Conservation (phyloP, 1,140 invertebrate genomes). For the fruit fly (Drosophila melanogaster) region DNA sequence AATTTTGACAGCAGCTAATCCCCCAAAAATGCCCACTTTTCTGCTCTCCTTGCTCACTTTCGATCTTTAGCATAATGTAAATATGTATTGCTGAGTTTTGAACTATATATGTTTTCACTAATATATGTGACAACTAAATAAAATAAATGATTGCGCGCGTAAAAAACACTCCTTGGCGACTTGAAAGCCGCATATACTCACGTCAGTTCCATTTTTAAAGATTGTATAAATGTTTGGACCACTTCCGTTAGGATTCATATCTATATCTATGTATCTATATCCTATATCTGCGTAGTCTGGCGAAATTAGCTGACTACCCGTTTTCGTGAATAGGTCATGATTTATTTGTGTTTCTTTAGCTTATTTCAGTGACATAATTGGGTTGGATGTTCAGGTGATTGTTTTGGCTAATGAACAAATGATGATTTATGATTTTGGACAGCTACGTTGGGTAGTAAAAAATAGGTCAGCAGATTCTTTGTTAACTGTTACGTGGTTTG, state of each 20-base stretch:
- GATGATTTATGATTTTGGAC: constrained; percentile 38
- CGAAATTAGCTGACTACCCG: constrained; percentile 37
- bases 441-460: constrained; percentile 4
- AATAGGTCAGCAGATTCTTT: not conserved
- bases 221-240: constrained; percentile 63
- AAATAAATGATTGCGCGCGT: constrained; percentile 36
- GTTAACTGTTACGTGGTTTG: not conserved
- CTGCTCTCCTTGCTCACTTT: not conserved
- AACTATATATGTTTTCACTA: constrained; percentile 60
- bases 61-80: constrained; percentile 48
- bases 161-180: constrained; percentile 44
- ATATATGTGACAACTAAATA: constrained; percentile 65
- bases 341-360: constrained; percentile 59
- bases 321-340: constrained; percentile 73
- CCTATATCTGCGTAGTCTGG: constrained; percentile 27
- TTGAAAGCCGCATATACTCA: constrained; percentile 34
- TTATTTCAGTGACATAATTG: constrained; percentile 66
- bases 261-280: not conserved
- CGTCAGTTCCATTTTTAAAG: constrained; percentile 82
- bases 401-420: constrained; percentile 50
- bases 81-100: constrained; percentile 46
- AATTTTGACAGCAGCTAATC: constrained; percentile 68
- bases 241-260: constrained; percentile 71
- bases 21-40: constrained; percentile 21
- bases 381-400: constrained; percentile 67